phyloP scores from a whole-genome alignment of 2,113 vertebrate species.

The Spilogale gracilis region DNA sequence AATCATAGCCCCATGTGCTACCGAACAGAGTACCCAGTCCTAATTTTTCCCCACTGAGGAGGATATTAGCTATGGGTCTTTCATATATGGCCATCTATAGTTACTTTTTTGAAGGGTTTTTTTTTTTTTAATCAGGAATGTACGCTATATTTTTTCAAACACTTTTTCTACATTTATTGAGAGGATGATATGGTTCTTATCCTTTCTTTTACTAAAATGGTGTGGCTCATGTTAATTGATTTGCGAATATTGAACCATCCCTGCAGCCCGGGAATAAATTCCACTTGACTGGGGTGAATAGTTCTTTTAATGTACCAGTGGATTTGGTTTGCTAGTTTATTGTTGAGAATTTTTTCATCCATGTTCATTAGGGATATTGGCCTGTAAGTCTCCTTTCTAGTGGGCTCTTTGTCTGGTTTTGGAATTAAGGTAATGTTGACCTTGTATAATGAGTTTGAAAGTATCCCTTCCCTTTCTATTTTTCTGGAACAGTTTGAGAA shows the following conservation, averaged over 20 bases:
- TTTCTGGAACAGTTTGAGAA: neutral
- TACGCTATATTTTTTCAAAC: neutral
- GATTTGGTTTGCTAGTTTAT: neutral
- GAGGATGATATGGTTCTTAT: neutral
- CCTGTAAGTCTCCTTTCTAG: neutral
- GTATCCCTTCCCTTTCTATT: neutral
- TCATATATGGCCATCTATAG: neutral
- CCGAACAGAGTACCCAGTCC: neutral
- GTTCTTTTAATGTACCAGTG: neutral
- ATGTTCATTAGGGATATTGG: neutral
- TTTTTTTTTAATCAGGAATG: neutral
- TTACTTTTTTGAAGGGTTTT: neutral
- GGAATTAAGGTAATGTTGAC: neutral
- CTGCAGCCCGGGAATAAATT: neutral
- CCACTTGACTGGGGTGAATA: neutral
- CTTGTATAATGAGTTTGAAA: neutral
- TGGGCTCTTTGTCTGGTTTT: neutral
- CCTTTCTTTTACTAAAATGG: neutral
- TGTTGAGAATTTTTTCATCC: neutral
- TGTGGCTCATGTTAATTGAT: neutral
- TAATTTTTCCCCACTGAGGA: neutral
- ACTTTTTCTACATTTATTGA: neutral
- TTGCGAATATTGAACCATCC: neutral
- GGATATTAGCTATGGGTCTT: neutral
- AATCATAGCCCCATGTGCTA: neutral